These are phyloP conservation scores for Aphodius sticticus DNA, from an alignment of 2,888 invertebrate genomes.

Conservation along the genomic window DNA sequence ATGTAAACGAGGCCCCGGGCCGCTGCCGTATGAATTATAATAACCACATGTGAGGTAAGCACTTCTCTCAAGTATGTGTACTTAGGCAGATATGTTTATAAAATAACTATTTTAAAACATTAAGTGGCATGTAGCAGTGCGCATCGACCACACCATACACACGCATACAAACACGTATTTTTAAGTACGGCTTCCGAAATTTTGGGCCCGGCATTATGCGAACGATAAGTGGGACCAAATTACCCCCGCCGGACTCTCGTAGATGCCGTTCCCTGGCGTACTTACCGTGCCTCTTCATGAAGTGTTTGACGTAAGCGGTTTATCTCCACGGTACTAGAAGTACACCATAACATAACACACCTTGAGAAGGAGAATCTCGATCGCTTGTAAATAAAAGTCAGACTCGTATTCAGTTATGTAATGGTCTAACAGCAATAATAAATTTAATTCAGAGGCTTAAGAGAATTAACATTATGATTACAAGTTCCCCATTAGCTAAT, in stretches of 20 bases:
- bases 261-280: neutral
- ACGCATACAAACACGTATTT: conserved; percentile 20
- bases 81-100: conserved; percentile 51
- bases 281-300: conserved; percentile 4
- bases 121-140: conserved; percentile 46
- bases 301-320: conserved; percentile 4
- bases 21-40: conserved; percentile 45
- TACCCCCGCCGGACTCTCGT: neutral
- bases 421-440: neutral
- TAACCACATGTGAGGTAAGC: conserved; percentile 49
- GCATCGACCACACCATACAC: conserved; percentile 23
- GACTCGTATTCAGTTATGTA: neutral
- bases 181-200: conserved; percentile 4
- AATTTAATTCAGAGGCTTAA: no score
- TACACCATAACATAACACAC: conserved; percentile 4
- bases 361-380: neutral
- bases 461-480: no score
- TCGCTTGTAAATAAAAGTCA: neutral
- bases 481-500: no score
- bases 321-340: neutral
- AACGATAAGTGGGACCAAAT: neutral
- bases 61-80: conserved; percentile 49
- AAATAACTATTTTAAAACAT: conserved; percentile 50
- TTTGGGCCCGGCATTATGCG: neutral
- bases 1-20: conserved; percentile 24